These are phyloP conservation scores for Torymus texanus DNA, from an alignment of 2,888 invertebrate species.

Conservation along the genomic window DNA sequence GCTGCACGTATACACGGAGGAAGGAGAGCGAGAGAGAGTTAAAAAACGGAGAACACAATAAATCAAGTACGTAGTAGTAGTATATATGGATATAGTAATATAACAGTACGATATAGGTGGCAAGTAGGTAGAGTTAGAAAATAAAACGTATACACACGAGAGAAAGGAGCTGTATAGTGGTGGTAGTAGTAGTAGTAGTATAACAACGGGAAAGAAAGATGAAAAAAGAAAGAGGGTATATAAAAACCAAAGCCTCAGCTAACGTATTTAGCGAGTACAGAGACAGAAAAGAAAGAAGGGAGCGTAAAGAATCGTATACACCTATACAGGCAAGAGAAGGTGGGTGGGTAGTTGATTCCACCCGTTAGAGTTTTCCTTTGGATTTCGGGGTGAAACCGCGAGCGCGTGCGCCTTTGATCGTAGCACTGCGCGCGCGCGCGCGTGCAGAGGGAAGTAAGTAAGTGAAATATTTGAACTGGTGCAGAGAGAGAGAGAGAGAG, in stretches of 20 bases:
- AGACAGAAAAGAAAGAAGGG: background rate
- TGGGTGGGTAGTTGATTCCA: background rate
- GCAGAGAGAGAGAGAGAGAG: background rate
- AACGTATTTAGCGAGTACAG: conserved; percentile 49
- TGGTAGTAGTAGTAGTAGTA: background rate
- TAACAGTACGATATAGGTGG: too few species aligned
- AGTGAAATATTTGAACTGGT: background rate
- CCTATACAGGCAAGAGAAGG: conserved; percentile 6
- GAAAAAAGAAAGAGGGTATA: conserved; percentile 22
- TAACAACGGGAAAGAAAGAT: background rate
- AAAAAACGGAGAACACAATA: too few species aligned
- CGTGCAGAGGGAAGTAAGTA: conserved; percentile 14
- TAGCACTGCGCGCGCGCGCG: too few species aligned
- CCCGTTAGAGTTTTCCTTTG: conserved; percentile 17
- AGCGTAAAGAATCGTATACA: background rate
- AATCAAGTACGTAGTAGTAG: too few species aligned
- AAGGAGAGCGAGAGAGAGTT: too few species aligned
- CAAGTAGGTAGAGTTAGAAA: too few species aligned
- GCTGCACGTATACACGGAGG: too few species aligned
- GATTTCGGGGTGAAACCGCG: conserved; percentile 5
- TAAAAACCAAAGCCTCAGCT: conserved; percentile 20
- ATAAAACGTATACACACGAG: too few species aligned
- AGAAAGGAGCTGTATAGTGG: too few species aligned
- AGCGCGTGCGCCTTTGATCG: too few species aligned
- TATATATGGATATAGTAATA: too few species aligned